A percentile compares a stretch with the other conserved stretches of the same genome.
Evolutionary conservation across 2,797 vertebrate species (phyloP).

Genomic region (Pangasius krempfi): DNA sequence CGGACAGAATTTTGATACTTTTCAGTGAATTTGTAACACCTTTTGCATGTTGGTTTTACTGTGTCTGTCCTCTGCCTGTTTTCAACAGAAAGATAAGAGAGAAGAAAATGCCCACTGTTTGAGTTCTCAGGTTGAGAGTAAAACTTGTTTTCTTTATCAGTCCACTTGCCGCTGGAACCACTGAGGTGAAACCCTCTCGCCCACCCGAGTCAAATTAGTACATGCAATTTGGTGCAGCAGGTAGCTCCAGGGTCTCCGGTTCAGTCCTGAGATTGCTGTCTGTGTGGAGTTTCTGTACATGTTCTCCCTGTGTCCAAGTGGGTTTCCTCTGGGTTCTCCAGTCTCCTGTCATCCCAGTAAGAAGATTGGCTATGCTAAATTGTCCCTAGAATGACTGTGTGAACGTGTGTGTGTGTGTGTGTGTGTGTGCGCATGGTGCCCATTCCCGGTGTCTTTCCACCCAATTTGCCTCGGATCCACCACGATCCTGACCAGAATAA

Average conservation of each 20-base stretch:
- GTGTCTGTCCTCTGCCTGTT: not conserved
- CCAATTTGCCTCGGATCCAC: not conserved
- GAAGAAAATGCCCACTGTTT: not conserved
- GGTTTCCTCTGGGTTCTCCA: not conserved
- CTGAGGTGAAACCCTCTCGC: conserved; percentile 2
- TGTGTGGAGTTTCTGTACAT: not conserved
- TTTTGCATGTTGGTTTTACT: not conserved
- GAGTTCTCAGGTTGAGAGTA: not conserved
- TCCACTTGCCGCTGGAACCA: not conserved
- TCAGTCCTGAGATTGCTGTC: not conserved
- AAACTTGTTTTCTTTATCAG: conserved; percentile 5
- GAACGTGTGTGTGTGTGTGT: not conserved
- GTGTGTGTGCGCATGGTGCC: not conserved
- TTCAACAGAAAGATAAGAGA: not conserved
- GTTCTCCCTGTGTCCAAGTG: not conserved
- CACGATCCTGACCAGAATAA: not conserved
- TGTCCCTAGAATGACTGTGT: not conserved
- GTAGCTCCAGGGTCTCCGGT: not conserved
- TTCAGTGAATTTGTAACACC: not conserved
- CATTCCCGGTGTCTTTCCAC: not conserved
- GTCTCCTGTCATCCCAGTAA: not conserved
- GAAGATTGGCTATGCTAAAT: not conserved
- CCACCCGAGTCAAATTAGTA: not conserved
- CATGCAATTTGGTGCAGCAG: not conserved
- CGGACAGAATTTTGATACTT: too few relatives aligned